These are phyloP conservation scores for Heliangelus exortis DNA, from an alignment of 2,797 vertebrate genomes.

Conservation along the genomic window DNA sequence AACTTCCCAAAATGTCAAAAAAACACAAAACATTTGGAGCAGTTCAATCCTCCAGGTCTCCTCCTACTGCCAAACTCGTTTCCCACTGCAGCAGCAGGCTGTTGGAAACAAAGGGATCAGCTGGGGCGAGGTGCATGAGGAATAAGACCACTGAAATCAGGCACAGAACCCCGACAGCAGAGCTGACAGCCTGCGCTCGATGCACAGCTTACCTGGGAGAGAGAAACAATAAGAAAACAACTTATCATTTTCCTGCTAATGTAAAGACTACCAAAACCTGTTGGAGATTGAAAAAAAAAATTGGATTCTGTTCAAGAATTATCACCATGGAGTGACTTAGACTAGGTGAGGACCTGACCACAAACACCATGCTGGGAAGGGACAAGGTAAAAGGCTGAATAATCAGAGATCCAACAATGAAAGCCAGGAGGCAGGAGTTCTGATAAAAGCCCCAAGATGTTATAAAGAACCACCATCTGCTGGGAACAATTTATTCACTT, in stretches of 20 bases:
- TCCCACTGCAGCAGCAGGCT: neutral
- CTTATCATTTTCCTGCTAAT: neutral
- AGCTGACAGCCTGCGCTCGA: constrained; percentile 89
- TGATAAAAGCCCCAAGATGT: neutral
- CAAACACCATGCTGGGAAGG: neutral
- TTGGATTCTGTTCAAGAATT: neutral
- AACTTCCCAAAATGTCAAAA: constrained; percentile 11
- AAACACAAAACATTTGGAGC: neutral
- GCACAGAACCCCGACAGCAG: constrained; percentile 82
- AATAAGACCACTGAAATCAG: constrained; percentile 59
- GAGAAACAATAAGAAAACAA: neutral
- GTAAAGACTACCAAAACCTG: neutral
- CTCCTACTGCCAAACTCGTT: neutral
- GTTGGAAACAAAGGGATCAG: neutral
- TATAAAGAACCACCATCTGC: neutral
- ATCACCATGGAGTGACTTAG: rapidly evolving
- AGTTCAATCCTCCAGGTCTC: constrained; percentile 17
- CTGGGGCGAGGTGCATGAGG: neutral
- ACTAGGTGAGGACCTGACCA: neutral
- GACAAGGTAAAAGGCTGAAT: neutral
- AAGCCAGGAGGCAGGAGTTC: neutral
- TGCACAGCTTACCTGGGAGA: constrained; percentile 89
- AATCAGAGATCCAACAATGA: neutral
- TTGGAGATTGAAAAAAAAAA: neutral
- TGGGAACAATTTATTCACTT: neutral